Conservation (phyloP, 92 coral and sea anemone genomes). For the Porites divaricata region DNA sequence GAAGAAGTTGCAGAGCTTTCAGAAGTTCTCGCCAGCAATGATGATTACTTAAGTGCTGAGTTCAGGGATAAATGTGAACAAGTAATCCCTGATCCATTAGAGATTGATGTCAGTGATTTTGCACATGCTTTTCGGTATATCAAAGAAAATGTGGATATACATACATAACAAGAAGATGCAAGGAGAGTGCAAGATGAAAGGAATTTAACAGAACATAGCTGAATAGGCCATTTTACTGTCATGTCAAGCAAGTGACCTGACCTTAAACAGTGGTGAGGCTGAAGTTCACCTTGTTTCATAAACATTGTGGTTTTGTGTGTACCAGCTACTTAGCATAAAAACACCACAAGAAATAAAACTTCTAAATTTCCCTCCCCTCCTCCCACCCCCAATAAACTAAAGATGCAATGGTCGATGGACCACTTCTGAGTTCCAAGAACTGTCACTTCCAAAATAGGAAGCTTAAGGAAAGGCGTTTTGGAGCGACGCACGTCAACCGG, state of each 20-base stretch:
- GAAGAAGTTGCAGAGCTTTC: slow-evolving; percentile 57
- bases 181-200: slow-evolving; percentile 19
- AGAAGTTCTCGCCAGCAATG: slow-evolving; percentile 41
- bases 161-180: slow-evolving; percentile 27
- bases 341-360: background rate
- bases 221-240: slow-evolving; percentile 20
- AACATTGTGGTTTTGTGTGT: background rate
- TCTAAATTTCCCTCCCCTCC: background rate
- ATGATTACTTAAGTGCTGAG: slow-evolving; percentile 45
- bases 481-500: too few relatives aligned
- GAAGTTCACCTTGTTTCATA: slow-evolving; percentile 1
- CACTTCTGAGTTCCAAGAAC: slow-evolving; percentile 9
- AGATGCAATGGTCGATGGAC: background rate
- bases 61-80: slow-evolving; percentile 42
- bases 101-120: slow-evolving; percentile 54
- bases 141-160: slow-evolving; percentile 41
- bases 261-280: slow-evolving; percentile 16
- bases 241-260: slow-evolving; percentile 10
- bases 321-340: background rate
- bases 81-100: slow-evolving; percentile 42
- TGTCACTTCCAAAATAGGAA: slow-evolving; percentile 14
- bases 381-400: background rate
- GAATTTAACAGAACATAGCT: slow-evolving; percentile 4
- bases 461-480: too few relatives aligned
- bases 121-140: slow-evolving; percentile 47